A percentile compares a stretch with the other conserved stretches of the same genome.
phyloP scores from a whole-genome alignment of 2,797 vertebrate species.

The Enteromius unitaeniatus region DNA sequence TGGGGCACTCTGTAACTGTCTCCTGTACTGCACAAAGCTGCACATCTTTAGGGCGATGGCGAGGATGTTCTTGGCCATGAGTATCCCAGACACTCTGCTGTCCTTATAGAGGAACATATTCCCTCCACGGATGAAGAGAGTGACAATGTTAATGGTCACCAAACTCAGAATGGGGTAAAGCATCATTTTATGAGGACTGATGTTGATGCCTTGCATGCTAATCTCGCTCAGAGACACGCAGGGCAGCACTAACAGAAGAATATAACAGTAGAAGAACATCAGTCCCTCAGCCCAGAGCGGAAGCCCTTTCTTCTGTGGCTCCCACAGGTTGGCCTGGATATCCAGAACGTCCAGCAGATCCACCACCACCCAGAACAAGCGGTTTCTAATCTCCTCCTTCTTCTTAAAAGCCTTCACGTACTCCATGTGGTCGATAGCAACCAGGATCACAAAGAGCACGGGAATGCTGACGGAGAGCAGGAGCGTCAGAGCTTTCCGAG shows the following conservation, averaged over 20 bases:
- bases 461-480: conserved; percentile 81
- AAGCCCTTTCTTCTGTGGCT: conserved; percentile 85
- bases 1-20: conserved; percentile 77
- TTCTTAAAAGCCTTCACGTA: conserved; percentile 87
- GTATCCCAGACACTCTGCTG: conserved; percentile 82
- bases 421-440: conserved; percentile 86
- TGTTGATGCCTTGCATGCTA: conserved; percentile 87
- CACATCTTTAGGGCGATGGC: conserved; percentile 83
- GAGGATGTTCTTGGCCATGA: conserved; percentile 86
- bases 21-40: conserved; percentile 84
- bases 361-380: conserved; percentile 89
- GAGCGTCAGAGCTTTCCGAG: conserved; percentile 81
- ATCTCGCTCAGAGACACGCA: conserved; percentile 85
- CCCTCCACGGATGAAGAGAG: conserved; percentile 84
- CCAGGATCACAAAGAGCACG: conserved; percentile 80
- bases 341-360: conserved; percentile 89
- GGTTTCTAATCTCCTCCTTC: conserved; percentile 85
- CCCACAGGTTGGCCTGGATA: conserved; percentile 88
- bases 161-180: conserved; percentile 86
- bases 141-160: conserved; percentile 84
- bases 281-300: conserved; percentile 83
- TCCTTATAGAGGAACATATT: conserved; percentile 87
- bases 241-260: conserved; percentile 82
- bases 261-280: conserved; percentile 89
- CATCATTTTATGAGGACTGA: conserved; percentile 85